Evolutionary conservation across 2,797 vertebrate genomes (phyloP), one percentile per base, ranked within the genome.

Genomic region (Moxostoma hubbsi): DNA sequence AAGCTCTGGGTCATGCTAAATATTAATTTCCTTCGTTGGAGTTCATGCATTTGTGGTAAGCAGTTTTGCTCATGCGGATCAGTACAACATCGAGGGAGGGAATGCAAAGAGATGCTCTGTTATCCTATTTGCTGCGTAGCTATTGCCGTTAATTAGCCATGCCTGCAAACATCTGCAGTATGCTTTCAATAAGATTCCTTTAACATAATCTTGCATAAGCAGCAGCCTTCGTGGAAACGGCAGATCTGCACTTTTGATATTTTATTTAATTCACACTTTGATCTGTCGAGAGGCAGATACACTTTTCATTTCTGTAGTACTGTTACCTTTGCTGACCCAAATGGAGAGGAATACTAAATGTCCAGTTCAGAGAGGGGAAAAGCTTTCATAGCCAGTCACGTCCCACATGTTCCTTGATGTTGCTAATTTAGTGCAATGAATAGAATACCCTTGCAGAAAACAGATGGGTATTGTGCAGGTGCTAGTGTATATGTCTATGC

Each of bases 401-500:
- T 89, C 81, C 90, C 82, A 73, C 82, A 84, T 86, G 81, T 9
- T 70, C 85, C 89, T 89, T 90, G 88, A 87, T 89, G 87, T 90
- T 89, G 85, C 85, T 82, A 88, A 88, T 90, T 90, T 79, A 82
- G 81, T 88, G 89, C 87, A 83, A 87, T 86, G 85, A 92, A 92
- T 91, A 87, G 84, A 87, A 87, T 89, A 36, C 81, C 87, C 87
- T 90, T 55, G 85, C 89, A 90, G 90, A 88, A 88, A 90, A 91
- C 90, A 90, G 89, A 92, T 93, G 92, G 88, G 81, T 77, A 73
- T 66, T 80, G 82, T 87, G 89, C 88, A 86, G 83, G 86, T 89
- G 88, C 9, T 18, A 61, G 55, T 66, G 61, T 57, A 65, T 46
- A 49, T 70, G 54, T 69, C 58, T 36, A 8, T 43, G 67, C 13